Evolutionary conservation across 2,113 vertebrate genomes (phyloP).

Genomic region (Hippoglossus stenolepis): DNA sequence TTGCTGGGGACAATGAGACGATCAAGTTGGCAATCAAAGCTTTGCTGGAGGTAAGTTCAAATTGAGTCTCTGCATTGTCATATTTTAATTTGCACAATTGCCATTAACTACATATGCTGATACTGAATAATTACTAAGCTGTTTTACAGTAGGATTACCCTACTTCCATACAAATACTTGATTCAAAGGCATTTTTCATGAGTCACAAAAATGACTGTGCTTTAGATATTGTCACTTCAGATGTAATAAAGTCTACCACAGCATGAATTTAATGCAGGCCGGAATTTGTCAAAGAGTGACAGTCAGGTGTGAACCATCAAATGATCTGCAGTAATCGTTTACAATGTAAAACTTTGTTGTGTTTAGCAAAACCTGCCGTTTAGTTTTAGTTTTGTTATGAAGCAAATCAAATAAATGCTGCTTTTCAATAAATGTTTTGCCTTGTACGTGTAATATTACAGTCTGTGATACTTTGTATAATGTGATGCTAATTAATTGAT

Average conservation of each 20-base stretch:
- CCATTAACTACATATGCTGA: not conserved
- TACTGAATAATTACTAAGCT: not conserved
- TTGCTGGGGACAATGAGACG: slow-evolving; percentile 83
- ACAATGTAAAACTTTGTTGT: no score
- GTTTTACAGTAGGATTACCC: not conserved
- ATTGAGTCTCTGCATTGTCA: not conserved
- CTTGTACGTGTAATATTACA: no score
- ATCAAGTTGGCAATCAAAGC: slow-evolving; percentile 87
- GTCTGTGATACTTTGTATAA: not conserved
- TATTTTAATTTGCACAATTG: not conserved
- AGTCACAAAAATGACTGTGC: no score
- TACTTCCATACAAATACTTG: not conserved
- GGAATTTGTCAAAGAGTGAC: no score
- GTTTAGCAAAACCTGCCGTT: no score
- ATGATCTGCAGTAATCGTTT: no score
- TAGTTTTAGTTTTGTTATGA: no score
- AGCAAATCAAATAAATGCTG: no score
- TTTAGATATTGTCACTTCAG: not conserved
- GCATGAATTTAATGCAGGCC: not conserved
- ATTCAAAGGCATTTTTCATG: not conserved
- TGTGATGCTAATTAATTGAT: not conserved
- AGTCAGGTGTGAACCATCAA: no score
- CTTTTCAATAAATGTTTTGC: no score
- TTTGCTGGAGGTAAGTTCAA: slow-evolving; percentile 85
- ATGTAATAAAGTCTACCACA: not conserved